Evolutionary conservation across 2,888 invertebrate genomes (phyloP), one percentile per base, ranked within the genome.

Genomic region (Rhimphoctona megacephalus): DNA sequence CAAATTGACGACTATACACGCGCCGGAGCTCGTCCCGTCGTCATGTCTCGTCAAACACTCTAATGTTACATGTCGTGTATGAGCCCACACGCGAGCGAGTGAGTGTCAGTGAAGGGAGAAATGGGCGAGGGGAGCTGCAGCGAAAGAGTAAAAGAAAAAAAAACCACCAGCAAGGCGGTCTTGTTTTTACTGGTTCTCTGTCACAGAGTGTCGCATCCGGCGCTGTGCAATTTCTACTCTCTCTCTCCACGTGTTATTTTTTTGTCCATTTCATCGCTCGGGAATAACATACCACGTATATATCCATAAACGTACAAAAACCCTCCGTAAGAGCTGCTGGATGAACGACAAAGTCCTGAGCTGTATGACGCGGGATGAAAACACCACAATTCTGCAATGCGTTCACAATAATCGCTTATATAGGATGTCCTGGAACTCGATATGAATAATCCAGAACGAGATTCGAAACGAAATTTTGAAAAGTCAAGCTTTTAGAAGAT

Each of bases 41-140:
- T 33, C 74, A 57, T 36, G 74, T 74, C 49, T 74, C 74, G 36
- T n/a, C 49, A 69, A 61, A 73, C 36, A 67, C 67, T 39, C 36
- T 36, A 67, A 67, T 39, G 39, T 39, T 61, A 67, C 67, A 67
- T 67, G 39, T 67, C 36, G 67, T 22, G 39, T 67, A 67, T 67
- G 36, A 19, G 33, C 61, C 39, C n/a, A 33, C 14, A 46, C 33
- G 52, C 54, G 17, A 61, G 78, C 33, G 79, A 67, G 54, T 61
- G 85, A 69, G 85, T 83, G 79, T 70, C 81, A 57, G 73, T 73
- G 64, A 66, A 81, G 76, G 85, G 43, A 80, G 67, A 81, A 89
- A 85, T 76, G 77, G 83, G 81, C 64, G 64, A 64, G 78, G 79
- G 85, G 81, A 85, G 85, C 82, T 66, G 57, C 77, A 84, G 85